These are phyloP conservation scores for Carapus acus DNA, from an alignment of 2,797 vertebrate species.

Conservation along the genomic window DNA sequence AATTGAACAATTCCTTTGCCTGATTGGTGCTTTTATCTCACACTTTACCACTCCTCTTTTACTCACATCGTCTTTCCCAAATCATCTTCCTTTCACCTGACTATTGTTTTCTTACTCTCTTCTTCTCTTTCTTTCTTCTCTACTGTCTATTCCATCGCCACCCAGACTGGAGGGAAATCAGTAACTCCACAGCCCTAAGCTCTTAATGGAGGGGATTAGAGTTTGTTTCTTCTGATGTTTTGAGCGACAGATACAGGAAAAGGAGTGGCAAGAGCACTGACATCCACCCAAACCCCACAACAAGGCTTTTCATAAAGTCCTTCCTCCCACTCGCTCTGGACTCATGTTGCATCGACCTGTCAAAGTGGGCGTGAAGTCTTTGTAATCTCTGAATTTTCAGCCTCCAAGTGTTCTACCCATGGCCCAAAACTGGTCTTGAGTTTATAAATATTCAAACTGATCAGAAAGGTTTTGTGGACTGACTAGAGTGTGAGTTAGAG, in stretches of 20 bases:
- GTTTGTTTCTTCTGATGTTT: slow-evolving; percentile 50
- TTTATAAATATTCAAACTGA: slow-evolving; percentile 13
- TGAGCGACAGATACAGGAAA: slow-evolving; percentile 60
- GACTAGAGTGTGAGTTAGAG: too few species aligned
- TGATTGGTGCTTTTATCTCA: neutral
- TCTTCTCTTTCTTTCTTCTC: neutral
- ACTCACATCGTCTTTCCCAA: neutral
- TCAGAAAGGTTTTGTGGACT: neutral
- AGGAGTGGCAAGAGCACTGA: slow-evolving; percentile 44
- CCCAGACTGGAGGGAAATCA: slow-evolving; percentile 52
- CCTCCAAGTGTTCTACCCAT: neutral
- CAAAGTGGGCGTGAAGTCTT: slow-evolving; percentile 26
- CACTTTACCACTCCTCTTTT: neutral
- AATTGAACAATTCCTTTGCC: too few species aligned
- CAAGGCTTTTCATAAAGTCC: slow-evolving; percentile 27
- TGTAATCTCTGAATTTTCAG: slow-evolving; percentile 2
- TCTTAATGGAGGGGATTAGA: slow-evolving; percentile 65
- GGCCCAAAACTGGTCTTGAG: neutral
- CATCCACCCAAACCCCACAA: slow-evolving; percentile 40
- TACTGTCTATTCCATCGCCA: slow-evolving; percentile 40
- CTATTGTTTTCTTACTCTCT: neutral
- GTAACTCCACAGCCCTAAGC: slow-evolving; percentile 48
- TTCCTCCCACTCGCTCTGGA: slow-evolving; percentile 27
- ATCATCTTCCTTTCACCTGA: too few species aligned
- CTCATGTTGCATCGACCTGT: slow-evolving; percentile 26